Evolutionary conservation across 2,797 vertebrate species (phyloP), one percentile per base, ranked within the genome.

Genomic region (Melanotaenia trifasciata): DNA sequence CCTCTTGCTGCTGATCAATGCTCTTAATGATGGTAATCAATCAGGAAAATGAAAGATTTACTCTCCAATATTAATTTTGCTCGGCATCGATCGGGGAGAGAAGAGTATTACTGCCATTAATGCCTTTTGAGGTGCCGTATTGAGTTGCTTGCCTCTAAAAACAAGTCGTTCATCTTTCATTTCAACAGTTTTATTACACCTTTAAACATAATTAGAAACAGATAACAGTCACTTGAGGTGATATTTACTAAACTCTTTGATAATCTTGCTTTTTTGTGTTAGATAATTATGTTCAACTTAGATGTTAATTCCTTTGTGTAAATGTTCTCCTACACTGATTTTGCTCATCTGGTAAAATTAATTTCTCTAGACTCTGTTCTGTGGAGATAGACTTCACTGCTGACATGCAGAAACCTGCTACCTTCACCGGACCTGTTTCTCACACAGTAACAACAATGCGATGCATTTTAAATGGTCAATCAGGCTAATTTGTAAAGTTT

Each of bases 31-130:
- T 11, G 84, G 85, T 26, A 80, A 93, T 93, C 90, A 91, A 91
- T 94, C 90, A 92, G 83, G 86, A 93, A 90, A 92, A 90, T 85
- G 85, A 90, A 92, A 89, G 88, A 92, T 93, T 92, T 91, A 90
- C 89, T 87, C 83, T 89, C 89, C 86, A 69, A 91, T 93, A 93
- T 94, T 90, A 89, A 93, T 93, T 93, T 92, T 92, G 85, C 84
- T 71, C 76, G 47, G 85, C 90, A 93, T 93, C 89, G 90, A 94
- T 92, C 87, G 80, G 85, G 84, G 84, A 85, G 86, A 43, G 70
- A 78, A 74, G 86, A 90, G 88, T 87, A 91, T 92, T 87, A 88
- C 90, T 86, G 87, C 87, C 84, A 87, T 92, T 90, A 90, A 91
- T 86, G 90, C 88, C 84, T 90, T 89, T 89, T 89, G 80, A 90